Evolutionary conservation across 2,797 vertebrate genomes (phyloP).

Genomic region (Dicrostonyx torquatus): DNA sequence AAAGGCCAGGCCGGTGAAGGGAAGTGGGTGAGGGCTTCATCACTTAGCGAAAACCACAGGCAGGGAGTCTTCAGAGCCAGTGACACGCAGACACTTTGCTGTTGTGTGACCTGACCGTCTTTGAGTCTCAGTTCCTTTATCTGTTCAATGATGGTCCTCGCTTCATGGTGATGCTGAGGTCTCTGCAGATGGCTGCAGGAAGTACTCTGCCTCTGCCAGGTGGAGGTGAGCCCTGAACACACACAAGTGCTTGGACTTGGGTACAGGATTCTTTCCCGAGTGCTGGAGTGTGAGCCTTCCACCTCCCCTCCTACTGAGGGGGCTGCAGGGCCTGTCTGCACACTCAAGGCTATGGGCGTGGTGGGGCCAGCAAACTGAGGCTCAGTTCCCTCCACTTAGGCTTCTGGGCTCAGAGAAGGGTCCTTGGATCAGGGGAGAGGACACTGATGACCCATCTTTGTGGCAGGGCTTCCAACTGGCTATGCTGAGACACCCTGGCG

Average conservation of each 20-base stretch:
- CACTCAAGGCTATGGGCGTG: not conserved
- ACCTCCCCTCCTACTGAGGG: not conserved
- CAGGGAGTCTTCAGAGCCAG: not conserved
- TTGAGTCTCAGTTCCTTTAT: not conserved
- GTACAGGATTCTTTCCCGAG: not conserved
- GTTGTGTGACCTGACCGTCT: not conserved
- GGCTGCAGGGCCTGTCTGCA: not conserved
- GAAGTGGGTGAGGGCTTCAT: not conserved
- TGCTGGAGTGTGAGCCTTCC: not conserved
- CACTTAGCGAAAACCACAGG: not conserved
- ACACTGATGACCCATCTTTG: not conserved
- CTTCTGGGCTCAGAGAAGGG: not conserved
- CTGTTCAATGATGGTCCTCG: not conserved
- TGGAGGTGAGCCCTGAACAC: not conserved
- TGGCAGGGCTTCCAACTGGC: slow-evolving; percentile 86
- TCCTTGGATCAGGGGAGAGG: not conserved
- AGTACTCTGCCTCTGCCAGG: not conserved
- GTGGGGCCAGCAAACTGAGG: not conserved
- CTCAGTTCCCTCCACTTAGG: not conserved
- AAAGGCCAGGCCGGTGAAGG: not conserved
- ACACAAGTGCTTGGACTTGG: not conserved
- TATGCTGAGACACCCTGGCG: slow-evolving; percentile 88
- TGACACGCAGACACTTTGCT: not conserved
- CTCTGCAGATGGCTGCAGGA: rapidly evolving
- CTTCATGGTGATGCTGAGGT: not conserved